Evolutionary conservation across 2,113 vertebrate species (phyloP).

Genomic region (Platichthys stellatus): DNA sequence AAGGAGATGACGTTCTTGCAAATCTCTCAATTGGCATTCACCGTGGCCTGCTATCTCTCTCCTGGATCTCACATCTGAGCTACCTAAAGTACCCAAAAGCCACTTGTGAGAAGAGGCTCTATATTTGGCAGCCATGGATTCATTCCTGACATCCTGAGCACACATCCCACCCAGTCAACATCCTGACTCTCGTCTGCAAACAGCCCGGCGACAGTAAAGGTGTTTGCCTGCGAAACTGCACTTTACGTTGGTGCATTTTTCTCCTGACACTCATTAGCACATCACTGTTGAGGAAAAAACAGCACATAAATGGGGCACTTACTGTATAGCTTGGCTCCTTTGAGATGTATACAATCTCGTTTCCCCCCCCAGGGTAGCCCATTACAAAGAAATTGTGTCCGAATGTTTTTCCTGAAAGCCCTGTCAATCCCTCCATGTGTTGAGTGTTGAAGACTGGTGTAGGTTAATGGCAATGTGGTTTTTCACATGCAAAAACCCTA

Average conservation of each 20-base stretch:
- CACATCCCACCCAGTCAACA: conserved; percentile 49
- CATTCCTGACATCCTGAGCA: conserved; percentile 48
- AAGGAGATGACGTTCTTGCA: neutral
- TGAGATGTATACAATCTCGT: neutral
- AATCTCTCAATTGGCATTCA: conserved; percentile 13
- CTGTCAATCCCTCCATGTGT: conserved; percentile 16
- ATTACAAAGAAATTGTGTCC: conserved; percentile 57
- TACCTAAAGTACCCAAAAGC: conserved; percentile 33
- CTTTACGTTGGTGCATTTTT: conserved; percentile 43
- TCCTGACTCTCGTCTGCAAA: conserved; percentile 41
- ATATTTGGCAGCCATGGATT: conserved; percentile 55
- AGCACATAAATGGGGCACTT: conserved; percentile 62
- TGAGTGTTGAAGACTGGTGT: conserved; percentile 21
- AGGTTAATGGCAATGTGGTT: conserved; percentile 16
- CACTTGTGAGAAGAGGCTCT: conserved; percentile 34
- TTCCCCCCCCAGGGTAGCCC: conserved; percentile 13
- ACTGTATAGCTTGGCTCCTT: conserved; percentile 20
- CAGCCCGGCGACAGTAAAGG: conserved; percentile 15
- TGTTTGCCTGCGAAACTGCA: conserved; percentile 59
- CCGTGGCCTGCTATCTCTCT: conserved; percentile 12
- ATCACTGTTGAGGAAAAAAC: conserved; percentile 39
- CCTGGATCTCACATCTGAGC: conserved; percentile 36
- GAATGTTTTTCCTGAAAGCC: conserved; percentile 44
- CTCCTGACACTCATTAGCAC: conserved; percentile 56
- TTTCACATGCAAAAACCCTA: conserved; percentile 9